Conservation (phyloP, 2,888 invertebrate species). For the Ophion costatus region DNA sequence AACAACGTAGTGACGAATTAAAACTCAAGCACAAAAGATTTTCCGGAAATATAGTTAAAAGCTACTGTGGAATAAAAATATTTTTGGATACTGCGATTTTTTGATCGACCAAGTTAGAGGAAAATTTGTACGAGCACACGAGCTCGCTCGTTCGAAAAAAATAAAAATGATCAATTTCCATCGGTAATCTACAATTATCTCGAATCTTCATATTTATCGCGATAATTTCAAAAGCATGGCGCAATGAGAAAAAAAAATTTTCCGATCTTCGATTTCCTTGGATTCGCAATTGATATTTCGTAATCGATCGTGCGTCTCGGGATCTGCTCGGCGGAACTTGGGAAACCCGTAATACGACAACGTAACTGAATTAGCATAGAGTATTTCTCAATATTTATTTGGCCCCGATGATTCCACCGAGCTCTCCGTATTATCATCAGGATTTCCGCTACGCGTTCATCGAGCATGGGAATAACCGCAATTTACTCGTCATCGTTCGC, state of each 20-base stretch:
- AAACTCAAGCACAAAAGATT: too few relatives aligned
- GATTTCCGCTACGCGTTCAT: slow-evolving; percentile 18
- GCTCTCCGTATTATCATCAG: slow-evolving; percentile 7
- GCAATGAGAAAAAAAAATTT: neutral
- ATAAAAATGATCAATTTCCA: too few relatives aligned
- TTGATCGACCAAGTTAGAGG: too few relatives aligned
- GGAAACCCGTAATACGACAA: slow-evolving; percentile 43
- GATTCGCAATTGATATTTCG: slow-evolving; percentile 32
- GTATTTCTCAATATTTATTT: slow-evolving; percentile 39
- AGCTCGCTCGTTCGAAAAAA: too few relatives aligned
- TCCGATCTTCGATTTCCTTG: slow-evolving; percentile 2
- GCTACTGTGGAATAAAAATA: too few relatives aligned
- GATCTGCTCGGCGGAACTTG: slow-evolving; percentile 17
- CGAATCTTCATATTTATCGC: neutral
- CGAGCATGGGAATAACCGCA: slow-evolving; percentile 36
- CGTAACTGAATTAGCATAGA: slow-evolving; percentile 20
- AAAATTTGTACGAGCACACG: too few relatives aligned
- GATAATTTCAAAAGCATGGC: too few relatives aligned
- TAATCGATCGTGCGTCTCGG: slow-evolving; percentile 30
- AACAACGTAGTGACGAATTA: too few relatives aligned
- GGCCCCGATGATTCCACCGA: slow-evolving; percentile 13
- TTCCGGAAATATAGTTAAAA: too few relatives aligned
- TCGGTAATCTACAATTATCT: neutral
- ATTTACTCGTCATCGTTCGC: slow-evolving; percentile 33
- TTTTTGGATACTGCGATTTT: too few relatives aligned